Base-by-base conservation (phyloP, 2,888 invertebrate species). In the Ernsta delagoae region DNA sequence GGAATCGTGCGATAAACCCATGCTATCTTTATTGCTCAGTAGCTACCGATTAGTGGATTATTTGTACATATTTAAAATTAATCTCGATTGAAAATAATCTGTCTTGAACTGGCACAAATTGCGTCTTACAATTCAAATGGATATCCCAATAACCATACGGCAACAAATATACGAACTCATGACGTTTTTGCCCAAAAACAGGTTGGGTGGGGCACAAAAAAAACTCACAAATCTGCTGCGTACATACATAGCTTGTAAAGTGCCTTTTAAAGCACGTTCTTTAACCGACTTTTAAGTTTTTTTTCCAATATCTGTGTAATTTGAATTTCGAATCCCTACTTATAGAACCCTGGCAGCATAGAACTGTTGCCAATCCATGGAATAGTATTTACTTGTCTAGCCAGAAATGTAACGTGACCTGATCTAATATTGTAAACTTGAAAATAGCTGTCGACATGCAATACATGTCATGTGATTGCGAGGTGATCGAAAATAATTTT, bases 401-500 rank as follows among this genome's bases (percentile, higher is more conserved):
- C 39, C 61, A 62, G 53, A 62, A 62, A 53, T 39, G 62, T 62
- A 62, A 62, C 62, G 54, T 61, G 54, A 67, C 45, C 39, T 60
- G 54, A 36, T 36, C 41, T 59, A 56, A 59, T 48, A 65, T 65
- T 59, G 48, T 31, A 57, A 64, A 53, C 5, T 3, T 59, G 16
- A 43, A 59, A 59, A 59, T 59, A 59, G 41, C 24, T 16, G 43
- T 6, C 41, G 34, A 57, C 59, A 8, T 34, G 59, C 41, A 59
- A 12, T 39, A 5, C 12, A 57, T 59, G 24, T 43, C 57, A 57
- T 57, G 59, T 43, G 41, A 43, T 59, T 0, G 8, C 24, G 12
- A 9, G 41, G 41, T 59, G 12, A 16, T 36, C 6, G 36, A 57
- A 57, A 3, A 24, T n/a, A 56, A n/a, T n/a, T n/a, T n/a, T n/a